Evolutionary conservation across 1,140 invertebrate species (phyloP), one percentile per base, ranked within the genome.

Genomic region (Adoxophyes honmai): DNA sequence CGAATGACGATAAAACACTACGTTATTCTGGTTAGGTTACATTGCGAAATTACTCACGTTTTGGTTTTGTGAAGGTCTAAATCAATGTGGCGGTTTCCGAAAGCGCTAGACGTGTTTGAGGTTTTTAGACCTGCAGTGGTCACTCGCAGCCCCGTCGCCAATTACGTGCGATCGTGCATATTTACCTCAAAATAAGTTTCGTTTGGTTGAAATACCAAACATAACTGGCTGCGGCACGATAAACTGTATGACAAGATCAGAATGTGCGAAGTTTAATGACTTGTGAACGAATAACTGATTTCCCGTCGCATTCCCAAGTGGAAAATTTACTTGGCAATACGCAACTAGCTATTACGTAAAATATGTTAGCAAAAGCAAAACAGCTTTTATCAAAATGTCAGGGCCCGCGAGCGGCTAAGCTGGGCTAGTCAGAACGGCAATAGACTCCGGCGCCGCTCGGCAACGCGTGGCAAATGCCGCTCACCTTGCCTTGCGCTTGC

Each of bases 321-420:
- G n/a, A n/a, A n/a, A n/a, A n/a, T n/a, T n/a, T n/a, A n/a, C n/a
- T n/a, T n/a, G 55, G 66, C 55, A 59, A 53, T 61, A 59, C 53
- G 68, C 70, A 77, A 68, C 59, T 61, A 57, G 59, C 68, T 61
- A 65, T 66, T 60, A 44, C 39, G 15, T 42, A 18, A 10, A 44
- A 44, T 44, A 9, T n/a, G n/a, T 28, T 28, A 28, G 21, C 2
- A n/a, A n/a, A 39, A 39, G 37, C 15, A 33, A n/a, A 60, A 61
- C 38, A 61, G 68, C 51, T 57, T 64, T 68, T 59, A 67, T 57
- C 74, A 61, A 85, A 86, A 86, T 86, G 83, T 86, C 83, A 86
- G 78, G 83, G 81, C 79, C 78, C 72, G 56, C 60, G 18, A 34
- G 51, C 59, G 64, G 64, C 66, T 66, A 59, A 38, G 62, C 68